phyloP scores from a whole-genome alignment of 2,113 vertebrate species.

The Larimichthys crocea region DNA sequence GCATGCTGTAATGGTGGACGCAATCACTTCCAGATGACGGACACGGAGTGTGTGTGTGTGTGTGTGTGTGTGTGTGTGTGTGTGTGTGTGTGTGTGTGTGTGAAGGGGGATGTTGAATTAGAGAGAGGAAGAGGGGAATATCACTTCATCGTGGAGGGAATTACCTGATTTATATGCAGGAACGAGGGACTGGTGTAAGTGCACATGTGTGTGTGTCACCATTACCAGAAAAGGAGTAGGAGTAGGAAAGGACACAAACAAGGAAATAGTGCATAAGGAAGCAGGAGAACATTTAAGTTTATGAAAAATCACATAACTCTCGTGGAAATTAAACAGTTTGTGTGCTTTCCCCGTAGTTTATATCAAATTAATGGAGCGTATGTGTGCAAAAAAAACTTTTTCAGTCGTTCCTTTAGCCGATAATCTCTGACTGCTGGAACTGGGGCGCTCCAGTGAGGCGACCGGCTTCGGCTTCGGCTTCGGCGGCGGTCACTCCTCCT shows the following conservation, averaged over 20 bases:
- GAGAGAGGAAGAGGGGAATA: constrained; percentile 15
- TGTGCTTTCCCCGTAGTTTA: too few relatives aligned
- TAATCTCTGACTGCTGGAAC: too few relatives aligned
- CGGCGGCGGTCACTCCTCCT: too few relatives aligned
- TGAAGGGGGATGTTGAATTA: background rate
- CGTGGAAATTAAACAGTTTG: background rate
- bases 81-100: background rate
- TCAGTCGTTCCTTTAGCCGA: too few relatives aligned
- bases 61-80: constrained; percentile 23
- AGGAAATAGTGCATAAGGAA: background rate
- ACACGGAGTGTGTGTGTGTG: constrained; percentile 28
- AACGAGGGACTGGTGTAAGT: background rate
- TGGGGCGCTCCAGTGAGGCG: too few relatives aligned
- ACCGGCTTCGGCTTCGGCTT: too few relatives aligned
- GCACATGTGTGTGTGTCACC: background rate
- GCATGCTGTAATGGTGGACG: constrained; percentile 57
- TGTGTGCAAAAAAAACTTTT: too few relatives aligned
- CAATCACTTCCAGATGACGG: constrained; percentile 75
- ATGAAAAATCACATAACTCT: background rate
- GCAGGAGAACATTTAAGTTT: background rate
- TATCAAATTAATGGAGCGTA: too few relatives aligned
- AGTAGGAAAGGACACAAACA: constrained; percentile 2
- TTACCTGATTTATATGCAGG: constrained; percentile 20
- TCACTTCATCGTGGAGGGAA: constrained; percentile 14
- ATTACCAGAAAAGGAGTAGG: too few relatives aligned